A percentile compares a stretch with the other conserved stretches of the same genome.
Conservation (phyloP, 2,888 invertebrate species). For the Gortyna flavago region DNA sequence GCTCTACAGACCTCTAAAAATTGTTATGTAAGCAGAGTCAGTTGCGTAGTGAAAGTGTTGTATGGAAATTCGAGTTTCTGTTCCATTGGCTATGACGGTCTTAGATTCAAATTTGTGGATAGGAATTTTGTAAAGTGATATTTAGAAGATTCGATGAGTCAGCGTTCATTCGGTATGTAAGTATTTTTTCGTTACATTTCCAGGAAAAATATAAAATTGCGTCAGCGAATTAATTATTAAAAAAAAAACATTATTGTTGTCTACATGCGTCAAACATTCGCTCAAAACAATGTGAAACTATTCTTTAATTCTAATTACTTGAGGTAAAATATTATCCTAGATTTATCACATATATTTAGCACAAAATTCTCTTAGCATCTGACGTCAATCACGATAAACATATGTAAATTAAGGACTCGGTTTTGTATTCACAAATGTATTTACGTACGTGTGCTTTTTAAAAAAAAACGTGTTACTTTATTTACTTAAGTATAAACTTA, state of each 20-base stretch:
- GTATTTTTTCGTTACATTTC: background rate
- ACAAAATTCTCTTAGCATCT: background rate
- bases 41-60: constrained; percentile 51
- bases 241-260: background rate
- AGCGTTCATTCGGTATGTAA: constrained; percentile 31
- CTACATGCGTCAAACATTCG: constrained; percentile 17
- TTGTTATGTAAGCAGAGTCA: constrained; percentile 31
- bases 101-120: constrained; percentile 6
- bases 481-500: constrained; percentile 1
- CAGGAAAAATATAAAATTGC: too few species aligned
- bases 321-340: background rate
- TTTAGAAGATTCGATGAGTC: background rate
- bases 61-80: constrained; percentile 40
- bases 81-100: background rate
- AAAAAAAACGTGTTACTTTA: constrained; percentile 13
- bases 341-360: constrained; percentile 6
- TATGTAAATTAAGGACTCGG: constrained; percentile 39
- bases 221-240: background rate
- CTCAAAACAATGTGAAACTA: background rate
- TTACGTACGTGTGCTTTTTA: constrained; percentile 1
- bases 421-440: constrained; percentile 23
- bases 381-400: constrained; percentile 29
- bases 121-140: background rate
- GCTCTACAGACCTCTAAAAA: constrained; percentile 33
- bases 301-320: background rate